Percentiles rank a stretch among this genome's conserved stretches.
Evolutionary conservation across 2,113 vertebrate genomes (phyloP).

Genomic region (Galemys pyrenaicus): DNA sequence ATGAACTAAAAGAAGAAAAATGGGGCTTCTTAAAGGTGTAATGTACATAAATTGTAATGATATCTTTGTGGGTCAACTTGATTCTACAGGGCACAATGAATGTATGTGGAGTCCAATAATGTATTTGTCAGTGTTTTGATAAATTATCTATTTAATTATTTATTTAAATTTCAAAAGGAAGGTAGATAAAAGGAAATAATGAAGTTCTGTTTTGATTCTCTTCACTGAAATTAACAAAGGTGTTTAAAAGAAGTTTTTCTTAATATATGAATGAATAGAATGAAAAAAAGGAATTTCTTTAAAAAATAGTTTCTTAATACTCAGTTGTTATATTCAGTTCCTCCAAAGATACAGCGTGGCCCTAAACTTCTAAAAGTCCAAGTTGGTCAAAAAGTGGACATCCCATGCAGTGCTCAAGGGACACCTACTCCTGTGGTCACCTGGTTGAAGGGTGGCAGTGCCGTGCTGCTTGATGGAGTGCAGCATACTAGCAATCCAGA

Average conservation of each 20-base stretch:
- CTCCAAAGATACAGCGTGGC: constrained; percentile 92
- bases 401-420: constrained; percentile 90
- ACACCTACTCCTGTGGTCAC: constrained; percentile 87
- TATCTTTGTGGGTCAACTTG: neutral
- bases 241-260: neutral
- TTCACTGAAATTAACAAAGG: constrained; percentile 26
- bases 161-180: constrained; percentile 26
- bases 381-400: constrained; percentile 87
- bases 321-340: constrained; percentile 85
- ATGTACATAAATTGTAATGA: neutral
- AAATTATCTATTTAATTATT: neutral
- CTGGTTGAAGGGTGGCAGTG: constrained; percentile 87
- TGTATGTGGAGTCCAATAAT: neutral
- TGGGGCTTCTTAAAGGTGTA: neutral
- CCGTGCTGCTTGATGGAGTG: constrained; percentile 66
- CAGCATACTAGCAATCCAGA: constrained; percentile 74
- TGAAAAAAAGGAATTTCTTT: neutral
- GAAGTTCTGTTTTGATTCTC: neutral
- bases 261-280: neutral
- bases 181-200: neutral
- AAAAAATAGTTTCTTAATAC: neutral
- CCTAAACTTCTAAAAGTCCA: constrained; percentile 91
- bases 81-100: neutral
- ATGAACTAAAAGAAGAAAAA: neutral
- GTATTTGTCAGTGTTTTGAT: neutral